phyloP scores from a whole-genome alignment of 2,888 invertebrate genomes.

The Timema podura region DNA sequence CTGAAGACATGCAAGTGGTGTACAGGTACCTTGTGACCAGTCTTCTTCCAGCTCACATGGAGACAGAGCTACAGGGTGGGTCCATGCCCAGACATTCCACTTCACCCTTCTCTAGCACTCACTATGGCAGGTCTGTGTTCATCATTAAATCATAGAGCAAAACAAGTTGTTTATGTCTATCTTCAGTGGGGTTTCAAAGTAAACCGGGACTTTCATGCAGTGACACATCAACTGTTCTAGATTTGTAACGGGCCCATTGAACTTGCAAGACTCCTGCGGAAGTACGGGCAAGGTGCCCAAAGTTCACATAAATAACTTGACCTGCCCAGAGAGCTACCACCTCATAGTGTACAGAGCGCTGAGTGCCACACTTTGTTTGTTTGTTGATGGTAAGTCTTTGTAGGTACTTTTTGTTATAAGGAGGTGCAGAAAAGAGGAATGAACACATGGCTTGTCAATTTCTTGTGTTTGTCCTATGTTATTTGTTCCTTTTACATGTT shows the following conservation, averaged over 20 bases:
- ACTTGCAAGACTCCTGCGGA: constrained; percentile 51
- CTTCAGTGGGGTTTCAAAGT: no score
- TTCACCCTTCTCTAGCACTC: constrained; percentile 49
- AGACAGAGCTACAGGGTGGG: constrained; percentile 66
- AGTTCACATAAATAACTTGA: constrained; percentile 61
- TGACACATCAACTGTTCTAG: constrained; percentile 39
- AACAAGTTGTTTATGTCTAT: background rate
- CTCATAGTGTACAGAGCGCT: constrained; percentile 80
- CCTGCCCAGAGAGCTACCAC: constrained; percentile 60
- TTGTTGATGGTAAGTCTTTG: constrained; percentile 65
- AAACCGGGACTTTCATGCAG: no score
- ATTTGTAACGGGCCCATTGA: constrained; percentile 65
- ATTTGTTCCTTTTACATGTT: no score
- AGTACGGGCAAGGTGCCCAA: constrained; percentile 63
- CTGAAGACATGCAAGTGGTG: constrained; percentile 80
- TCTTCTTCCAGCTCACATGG: constrained; percentile 71
- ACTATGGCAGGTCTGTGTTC: constrained; percentile 48
- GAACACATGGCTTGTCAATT: no score
- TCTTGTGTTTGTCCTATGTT: no score
- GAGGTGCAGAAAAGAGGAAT: no score
- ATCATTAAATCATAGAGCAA: background rate
- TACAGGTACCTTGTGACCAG: constrained; percentile 81
- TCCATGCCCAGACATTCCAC: constrained; percentile 54
- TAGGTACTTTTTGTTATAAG: no score
- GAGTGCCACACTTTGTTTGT: constrained; percentile 81